phyloP scores from a whole-genome alignment of 2,797 vertebrate species.

The Silurus lanzhouensis region DNA sequence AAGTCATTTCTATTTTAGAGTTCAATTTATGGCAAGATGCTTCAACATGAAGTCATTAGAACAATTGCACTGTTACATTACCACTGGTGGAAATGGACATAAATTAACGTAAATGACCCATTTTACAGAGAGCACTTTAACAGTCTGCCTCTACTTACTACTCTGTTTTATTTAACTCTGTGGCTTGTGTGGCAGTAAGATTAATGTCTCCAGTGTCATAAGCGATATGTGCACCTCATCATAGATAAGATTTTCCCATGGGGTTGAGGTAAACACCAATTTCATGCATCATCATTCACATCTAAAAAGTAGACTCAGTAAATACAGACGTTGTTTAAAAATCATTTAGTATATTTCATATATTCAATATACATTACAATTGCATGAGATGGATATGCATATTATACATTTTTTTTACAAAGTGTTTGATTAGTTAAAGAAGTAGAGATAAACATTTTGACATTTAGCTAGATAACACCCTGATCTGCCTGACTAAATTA shows the following conservation, averaged over 20 bases:
- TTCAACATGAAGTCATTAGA: constrained; percentile 30
- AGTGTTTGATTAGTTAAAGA: background rate
- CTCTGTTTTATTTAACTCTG: constrained; percentile 59
- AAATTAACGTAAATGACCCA: background rate
- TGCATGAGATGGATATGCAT: constrained; percentile 1
- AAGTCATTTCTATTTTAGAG: constrained; percentile 22
- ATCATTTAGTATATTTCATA: background rate
- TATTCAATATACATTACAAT: background rate
- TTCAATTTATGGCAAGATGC: constrained; percentile 9
- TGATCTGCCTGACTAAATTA: background rate
- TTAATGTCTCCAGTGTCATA: constrained; percentile 43
- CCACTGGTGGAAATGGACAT: background rate
- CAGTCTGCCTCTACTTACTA: constrained; percentile 49
- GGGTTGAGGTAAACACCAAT: constrained; percentile 22
- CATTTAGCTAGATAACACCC: background rate
- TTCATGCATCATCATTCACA: constrained; percentile 40
- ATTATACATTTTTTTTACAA: background rate
- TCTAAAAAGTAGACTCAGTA: constrained; percentile 6
- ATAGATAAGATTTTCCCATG: constrained; percentile 38
- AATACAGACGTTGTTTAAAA: constrained; percentile 17
- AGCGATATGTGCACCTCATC: constrained; percentile 41
- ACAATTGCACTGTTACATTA: constrained; percentile 21
- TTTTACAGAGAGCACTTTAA: background rate
- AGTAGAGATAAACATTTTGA: background rate
- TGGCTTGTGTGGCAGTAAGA: constrained; percentile 41